phyloP scores from a whole-genome alignment of 2,888 invertebrate genomes.

The Athalia circularis region DNA sequence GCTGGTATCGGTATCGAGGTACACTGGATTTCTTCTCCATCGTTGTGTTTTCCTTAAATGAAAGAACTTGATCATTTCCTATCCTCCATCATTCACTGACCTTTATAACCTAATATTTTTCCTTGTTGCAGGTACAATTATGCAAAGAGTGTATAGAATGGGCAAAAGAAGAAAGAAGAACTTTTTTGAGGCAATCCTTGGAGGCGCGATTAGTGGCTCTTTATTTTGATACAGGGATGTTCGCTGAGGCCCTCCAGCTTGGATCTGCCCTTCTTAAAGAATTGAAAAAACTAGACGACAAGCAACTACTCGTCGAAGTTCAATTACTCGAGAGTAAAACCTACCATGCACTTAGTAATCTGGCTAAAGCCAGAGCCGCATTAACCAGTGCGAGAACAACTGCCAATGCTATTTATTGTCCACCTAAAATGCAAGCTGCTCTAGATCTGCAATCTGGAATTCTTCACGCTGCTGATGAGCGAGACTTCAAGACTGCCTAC shows the following conservation, averaged over 20 bases:
- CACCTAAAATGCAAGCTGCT: slow-evolving; percentile 98
- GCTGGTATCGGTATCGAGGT: slow-evolving; percentile 96
- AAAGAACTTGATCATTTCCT: background rate
- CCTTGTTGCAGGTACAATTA: slow-evolving; percentile 79
- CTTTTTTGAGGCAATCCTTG: slow-evolving; percentile 96
- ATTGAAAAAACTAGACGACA: slow-evolving; percentile 99
- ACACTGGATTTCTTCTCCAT: slow-evolving; percentile 15
- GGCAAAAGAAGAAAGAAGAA: slow-evolving; percentile 98
- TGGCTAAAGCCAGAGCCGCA: slow-evolving; percentile 97
- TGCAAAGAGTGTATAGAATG: slow-evolving; percentile 99
- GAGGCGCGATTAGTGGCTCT: slow-evolving; percentile 96
- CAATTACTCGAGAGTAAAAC: slow-evolving; percentile 99
- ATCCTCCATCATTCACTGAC: background rate
- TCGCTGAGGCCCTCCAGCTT: slow-evolving; percentile 88
- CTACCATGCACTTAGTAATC: slow-evolving; percentile 97
- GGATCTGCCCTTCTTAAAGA: slow-evolving; percentile 94
- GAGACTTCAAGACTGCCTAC: slow-evolving; percentile 99
- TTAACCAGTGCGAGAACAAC: slow-evolving; percentile 99
- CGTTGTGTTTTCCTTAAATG: background rate
- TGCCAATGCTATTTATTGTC: slow-evolving; percentile 99
- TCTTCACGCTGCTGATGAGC: slow-evolving; percentile 99
- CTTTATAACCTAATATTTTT: slow-evolving; percentile 4
- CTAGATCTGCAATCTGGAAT: slow-evolving; percentile 98
- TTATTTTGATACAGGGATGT: slow-evolving; percentile 94
- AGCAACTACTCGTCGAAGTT: slow-evolving; percentile 98